Evolutionary conservation across 1,140 invertebrate genomes (phyloP).

Genomic region (Sarcophaga peregrina): DNA sequence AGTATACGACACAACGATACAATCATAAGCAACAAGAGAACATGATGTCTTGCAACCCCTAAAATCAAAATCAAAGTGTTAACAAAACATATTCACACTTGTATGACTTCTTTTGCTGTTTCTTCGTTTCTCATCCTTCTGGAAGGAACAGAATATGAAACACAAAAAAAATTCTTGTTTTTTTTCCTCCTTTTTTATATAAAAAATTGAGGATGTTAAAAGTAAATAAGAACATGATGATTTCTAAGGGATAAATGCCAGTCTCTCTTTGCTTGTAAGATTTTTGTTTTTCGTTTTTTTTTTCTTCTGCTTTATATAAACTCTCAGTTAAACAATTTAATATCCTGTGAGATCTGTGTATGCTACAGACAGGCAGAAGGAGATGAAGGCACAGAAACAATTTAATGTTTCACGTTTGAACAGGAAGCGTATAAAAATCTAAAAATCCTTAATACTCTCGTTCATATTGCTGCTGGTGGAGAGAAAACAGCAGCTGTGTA

Average conservation of each 20-base stretch:
- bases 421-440: conserved; percentile 23
- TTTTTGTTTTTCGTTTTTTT: neutral
- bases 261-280: neutral
- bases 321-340: conserved; percentile 1
- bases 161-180: neutral
- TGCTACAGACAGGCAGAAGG: neutral
- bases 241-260: neutral
- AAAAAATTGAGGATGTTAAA: neutral
- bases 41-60: conserved; percentile 12
- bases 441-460: neutral
- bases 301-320: neutral
- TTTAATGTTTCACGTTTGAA: neutral
- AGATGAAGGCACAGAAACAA: neutral
- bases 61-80: neutral
- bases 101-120: neutral
- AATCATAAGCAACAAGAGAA: neutral
- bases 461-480: no score
- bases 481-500: neutral
- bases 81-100: conserved; percentile 22
- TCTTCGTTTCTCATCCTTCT: no score
- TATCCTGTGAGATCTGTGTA: neutral
- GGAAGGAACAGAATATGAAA: neutral
- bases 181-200: neutral
- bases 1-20: neutral
- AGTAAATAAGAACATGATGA: conserved; percentile 4